These are phyloP conservation scores for Adrianichthys oophorus DNA, from an alignment of 2,797 vertebrate genomes.

Conservation along the genomic window DNA sequence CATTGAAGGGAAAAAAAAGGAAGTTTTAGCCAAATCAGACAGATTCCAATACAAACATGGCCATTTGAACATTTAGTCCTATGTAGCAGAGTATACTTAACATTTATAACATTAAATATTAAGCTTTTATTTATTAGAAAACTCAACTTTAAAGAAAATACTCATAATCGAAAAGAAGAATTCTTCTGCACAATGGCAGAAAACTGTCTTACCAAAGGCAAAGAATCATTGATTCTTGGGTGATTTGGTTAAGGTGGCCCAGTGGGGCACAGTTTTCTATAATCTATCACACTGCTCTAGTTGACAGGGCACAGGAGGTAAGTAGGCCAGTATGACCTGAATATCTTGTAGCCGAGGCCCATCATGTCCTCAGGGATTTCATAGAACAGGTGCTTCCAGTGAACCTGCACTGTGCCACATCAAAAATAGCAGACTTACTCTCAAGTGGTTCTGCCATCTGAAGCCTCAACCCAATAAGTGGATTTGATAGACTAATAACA, in stretches of 20 bases:
- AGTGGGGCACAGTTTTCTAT: constrained; percentile 13
- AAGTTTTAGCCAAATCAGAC: constrained; percentile 16
- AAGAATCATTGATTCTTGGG: background rate
- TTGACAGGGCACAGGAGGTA: constrained; percentile 15
- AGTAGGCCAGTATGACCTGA: constrained; percentile 47
- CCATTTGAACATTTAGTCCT: background rate
- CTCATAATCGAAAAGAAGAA: background rate
- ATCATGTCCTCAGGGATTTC: constrained; percentile 21
- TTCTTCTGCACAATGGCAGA: background rate
- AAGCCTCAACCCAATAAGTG: background rate
- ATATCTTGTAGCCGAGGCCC: constrained; percentile 22
- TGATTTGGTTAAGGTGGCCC: constrained; percentile 1
- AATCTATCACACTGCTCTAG: constrained; percentile 16
- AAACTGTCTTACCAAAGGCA: background rate
- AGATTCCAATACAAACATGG: background rate
- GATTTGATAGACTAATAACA: background rate
- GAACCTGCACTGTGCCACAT: constrained; percentile 10
- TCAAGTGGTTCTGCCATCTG: constrained; percentile 11
- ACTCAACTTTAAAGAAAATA: too few relatives aligned
- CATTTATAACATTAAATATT: too few relatives aligned
- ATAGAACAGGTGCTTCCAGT: constrained; percentile 31
- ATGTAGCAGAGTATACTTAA: background rate
- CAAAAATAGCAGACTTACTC: constrained; percentile 25
- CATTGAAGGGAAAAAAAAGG: constrained; percentile 40
- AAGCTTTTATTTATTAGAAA: too few relatives aligned